These are phyloP conservation scores for Lepeophtheirus salmonis DNA, from an alignment of 1,140 invertebrate species.

Conservation along the genomic window DNA sequence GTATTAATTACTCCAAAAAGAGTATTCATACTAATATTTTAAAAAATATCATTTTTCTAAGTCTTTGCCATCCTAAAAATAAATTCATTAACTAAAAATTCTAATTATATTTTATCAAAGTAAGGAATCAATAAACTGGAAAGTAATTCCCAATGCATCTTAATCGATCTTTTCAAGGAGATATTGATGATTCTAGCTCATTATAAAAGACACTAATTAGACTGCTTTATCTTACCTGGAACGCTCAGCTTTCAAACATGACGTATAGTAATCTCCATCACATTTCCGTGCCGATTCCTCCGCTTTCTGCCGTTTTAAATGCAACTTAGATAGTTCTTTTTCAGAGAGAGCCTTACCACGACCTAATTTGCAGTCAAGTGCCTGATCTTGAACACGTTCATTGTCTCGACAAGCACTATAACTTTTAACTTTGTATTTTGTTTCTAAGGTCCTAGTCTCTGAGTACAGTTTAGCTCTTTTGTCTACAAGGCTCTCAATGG, in stretches of 20 bases:
- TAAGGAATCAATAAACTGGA: too few relatives aligned
- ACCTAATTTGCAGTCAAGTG: constrained; percentile 27
- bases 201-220: too few relatives aligned
- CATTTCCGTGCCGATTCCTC: constrained; percentile 70
- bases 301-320: constrained; percentile 47
- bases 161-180: too few relatives aligned
- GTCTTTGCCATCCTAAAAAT: too few relatives aligned
- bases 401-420: constrained; percentile 62
- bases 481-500: constrained; percentile 60
- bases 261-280: constrained; percentile 79
- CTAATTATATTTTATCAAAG: constrained; percentile 3
- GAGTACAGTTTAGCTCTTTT: constrained; percentile 56
- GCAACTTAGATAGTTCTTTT: constrained; percentile 43
- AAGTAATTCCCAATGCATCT: too few relatives aligned
- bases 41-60: too few relatives aligned
- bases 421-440: constrained; percentile 59
- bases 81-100: neutral
- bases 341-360: constrained; percentile 35
- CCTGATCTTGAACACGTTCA: constrained; percentile 59
- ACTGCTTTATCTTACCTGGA: constrained; percentile 42
- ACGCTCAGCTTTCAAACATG: constrained; percentile 66
- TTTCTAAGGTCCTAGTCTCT: constrained; percentile 64
- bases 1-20: too few relatives aligned
- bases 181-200: too few relatives aligned
- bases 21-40: too few relatives aligned